Percentiles rank a stretch among this genome's conserved stretches.
phyloP scores from a whole-genome alignment of 1,140 invertebrate genomes.

The Liolophura sinensis region DNA sequence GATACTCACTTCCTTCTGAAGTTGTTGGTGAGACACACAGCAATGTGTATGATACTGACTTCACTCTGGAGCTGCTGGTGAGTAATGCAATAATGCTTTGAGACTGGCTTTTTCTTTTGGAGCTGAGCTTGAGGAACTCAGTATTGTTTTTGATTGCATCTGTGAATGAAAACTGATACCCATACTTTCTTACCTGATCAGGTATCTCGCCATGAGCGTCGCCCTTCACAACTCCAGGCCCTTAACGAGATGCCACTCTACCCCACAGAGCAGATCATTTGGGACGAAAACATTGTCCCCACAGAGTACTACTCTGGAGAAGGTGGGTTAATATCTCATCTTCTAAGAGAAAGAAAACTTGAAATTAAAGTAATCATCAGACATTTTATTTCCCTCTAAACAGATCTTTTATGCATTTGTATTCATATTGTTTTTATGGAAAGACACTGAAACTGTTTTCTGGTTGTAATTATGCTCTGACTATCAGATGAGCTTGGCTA shows the following conservation, averaged over 20 bases:
- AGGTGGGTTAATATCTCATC: constrained; percentile 53
- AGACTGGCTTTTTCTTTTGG: too few relatives aligned
- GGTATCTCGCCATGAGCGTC: constrained; percentile 75
- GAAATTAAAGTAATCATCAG: too few relatives aligned
- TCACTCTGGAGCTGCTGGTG: constrained; percentile 67
- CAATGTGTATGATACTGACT: constrained; percentile 70
- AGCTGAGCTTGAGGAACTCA: too few relatives aligned
- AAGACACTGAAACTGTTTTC: too few relatives aligned
- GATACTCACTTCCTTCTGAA: too few relatives aligned
- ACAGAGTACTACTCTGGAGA: constrained; percentile 96
- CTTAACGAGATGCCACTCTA: constrained; percentile 98
- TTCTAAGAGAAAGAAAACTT: not conserved
- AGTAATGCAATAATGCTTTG: too few relatives aligned
- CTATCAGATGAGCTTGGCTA: too few relatives aligned
- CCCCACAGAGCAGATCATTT: constrained; percentile 97
- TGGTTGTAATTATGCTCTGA: too few relatives aligned
- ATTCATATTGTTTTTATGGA: too few relatives aligned
- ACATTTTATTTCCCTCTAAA: too few relatives aligned
- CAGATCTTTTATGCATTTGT: too few relatives aligned
- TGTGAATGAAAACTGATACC: not conserved
- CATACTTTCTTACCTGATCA: constrained; percentile 15
- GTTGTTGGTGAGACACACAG: too few relatives aligned
- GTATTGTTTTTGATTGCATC: constrained; percentile 6
- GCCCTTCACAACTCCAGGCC: constrained; percentile 87
- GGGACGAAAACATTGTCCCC: constrained; percentile 99